These are phyloP conservation scores for Serinus canaria DNA, from an alignment of 2,113 vertebrate genomes.

Conservation along the genomic window DNA sequence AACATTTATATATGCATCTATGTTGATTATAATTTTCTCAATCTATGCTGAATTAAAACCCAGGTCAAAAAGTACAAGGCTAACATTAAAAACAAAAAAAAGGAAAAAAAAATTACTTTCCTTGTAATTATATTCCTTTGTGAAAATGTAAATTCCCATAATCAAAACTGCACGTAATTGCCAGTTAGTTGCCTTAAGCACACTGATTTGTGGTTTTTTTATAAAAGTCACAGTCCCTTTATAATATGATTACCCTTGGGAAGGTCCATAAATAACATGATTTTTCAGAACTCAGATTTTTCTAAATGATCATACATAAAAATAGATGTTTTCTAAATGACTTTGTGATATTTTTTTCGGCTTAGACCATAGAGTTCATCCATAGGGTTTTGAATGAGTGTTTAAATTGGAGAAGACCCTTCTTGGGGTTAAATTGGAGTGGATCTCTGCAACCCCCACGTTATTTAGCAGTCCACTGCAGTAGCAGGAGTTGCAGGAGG, in stretches of 20 bases:
- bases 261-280: slow-evolving; percentile 4
- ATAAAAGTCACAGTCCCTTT: background rate
- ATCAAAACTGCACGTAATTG: slow-evolving; percentile 57
- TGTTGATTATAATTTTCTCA: slow-evolving; percentile 1
- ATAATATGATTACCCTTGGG: slow-evolving; percentile 31
- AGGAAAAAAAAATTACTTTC: background rate
- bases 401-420: background rate
- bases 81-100: background rate
- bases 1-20: background rate
- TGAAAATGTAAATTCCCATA: slow-evolving; percentile 51
- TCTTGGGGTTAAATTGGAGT: background rate
- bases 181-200: slow-evolving; percentile 37
- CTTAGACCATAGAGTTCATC: background rate
- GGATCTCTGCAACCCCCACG: background rate
- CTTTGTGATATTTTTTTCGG: background rate
- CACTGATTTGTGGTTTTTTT: slow-evolving; percentile 11
- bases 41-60: slow-evolving; percentile 34
- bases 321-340: background rate
- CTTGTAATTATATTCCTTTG: slow-evolving; percentile 43
- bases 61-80: slow-evolving; percentile 33
- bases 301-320: background rate
- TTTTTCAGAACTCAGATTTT: slow-evolving; percentile 1
- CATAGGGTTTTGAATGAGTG: background rate
- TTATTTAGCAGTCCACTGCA: background rate
- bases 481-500: background rate